Conservation (phyloP, 2,113 vertebrate genomes). For the Brachionichthys hirsutus region DNA sequence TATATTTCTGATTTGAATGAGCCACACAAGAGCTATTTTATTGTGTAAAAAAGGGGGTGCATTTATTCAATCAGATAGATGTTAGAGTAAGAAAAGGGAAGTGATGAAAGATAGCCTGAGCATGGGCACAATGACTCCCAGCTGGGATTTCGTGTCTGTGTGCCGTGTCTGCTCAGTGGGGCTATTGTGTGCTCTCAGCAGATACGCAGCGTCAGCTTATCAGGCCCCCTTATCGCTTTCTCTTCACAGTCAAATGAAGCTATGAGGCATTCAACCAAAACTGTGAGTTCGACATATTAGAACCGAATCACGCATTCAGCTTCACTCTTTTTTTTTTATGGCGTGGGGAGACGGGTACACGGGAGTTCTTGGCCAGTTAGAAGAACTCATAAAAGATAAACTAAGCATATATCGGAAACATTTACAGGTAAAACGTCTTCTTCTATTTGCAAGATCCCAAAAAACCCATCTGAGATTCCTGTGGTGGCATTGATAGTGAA, state of each 20-base stretch:
- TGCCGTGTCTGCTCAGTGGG: constrained; percentile 46
- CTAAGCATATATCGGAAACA: no score
- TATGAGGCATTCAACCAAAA: constrained; percentile 47
- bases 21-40: constrained; percentile 33
- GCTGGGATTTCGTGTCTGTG: constrained; percentile 49
- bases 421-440: no score
- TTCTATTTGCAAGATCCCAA: constrained; percentile 3
- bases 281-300: constrained; percentile 33
- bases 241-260: constrained; percentile 61
- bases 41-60: constrained; percentile 50
- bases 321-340: background rate
- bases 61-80: constrained; percentile 69
- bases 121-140: constrained; percentile 42
- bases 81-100: constrained; percentile 58
- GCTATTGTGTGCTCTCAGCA: constrained; percentile 64
- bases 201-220: constrained; percentile 62
- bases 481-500: no score
- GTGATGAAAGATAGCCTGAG: constrained; percentile 62
- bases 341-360: no score
- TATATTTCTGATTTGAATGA: constrained; percentile 65
- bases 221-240: constrained; percentile 57
- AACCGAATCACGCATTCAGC: constrained; percentile 8
- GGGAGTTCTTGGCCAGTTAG: no score
- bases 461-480: background rate
- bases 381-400: no score